These are phyloP conservation scores for Hirtodrosophila trivittata DNA, from an alignment of 2,888 invertebrate species.

Conservation along the genomic window DNA sequence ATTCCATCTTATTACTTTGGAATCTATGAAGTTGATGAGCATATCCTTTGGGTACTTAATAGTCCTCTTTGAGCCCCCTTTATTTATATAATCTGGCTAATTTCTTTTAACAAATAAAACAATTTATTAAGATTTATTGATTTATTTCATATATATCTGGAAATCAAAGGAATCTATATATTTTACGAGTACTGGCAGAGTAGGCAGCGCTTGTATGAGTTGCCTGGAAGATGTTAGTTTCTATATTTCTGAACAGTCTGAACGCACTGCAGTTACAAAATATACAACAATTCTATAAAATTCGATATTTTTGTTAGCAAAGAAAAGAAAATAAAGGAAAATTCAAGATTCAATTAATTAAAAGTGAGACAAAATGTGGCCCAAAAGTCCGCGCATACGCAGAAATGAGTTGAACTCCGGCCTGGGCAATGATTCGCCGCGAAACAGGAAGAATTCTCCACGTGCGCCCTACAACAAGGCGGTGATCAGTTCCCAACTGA, in stretches of 20 bases:
- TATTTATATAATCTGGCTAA: too few relatives aligned
- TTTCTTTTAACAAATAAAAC: too few relatives aligned
- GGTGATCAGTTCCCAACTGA: constrained; percentile 18
- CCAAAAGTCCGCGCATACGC: constrained; percentile 56
- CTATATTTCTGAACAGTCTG: constrained; percentile 17
- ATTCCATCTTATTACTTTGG: background rate
- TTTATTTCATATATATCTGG: too few relatives aligned
- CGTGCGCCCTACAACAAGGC: constrained; percentile 50
- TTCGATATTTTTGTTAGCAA: constrained; percentile 6
- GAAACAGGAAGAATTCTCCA: too few relatives aligned
- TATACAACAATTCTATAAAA: background rate
- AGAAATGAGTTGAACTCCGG: constrained; percentile 7
- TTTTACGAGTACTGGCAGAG: background rate
- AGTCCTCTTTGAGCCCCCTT: too few relatives aligned
- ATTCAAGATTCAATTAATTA: constrained; percentile 1
- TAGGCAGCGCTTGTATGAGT: background rate
- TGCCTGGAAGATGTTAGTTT: background rate
- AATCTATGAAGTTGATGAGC: too few relatives aligned
- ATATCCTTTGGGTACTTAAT: too few relatives aligned
- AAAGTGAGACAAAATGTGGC: constrained; percentile 30
- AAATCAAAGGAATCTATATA: too few relatives aligned
- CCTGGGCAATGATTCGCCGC: constrained; percentile 4
- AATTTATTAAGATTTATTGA: too few relatives aligned
- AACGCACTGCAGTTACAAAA: constrained; percentile 20
- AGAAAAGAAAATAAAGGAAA: constrained; percentile 3